Percentiles rank a stretch among this genome's conserved stretches.
phyloP scores from a whole-genome alignment of 2,888 invertebrate genomes.

The Oxystoma pomonae region DNA sequence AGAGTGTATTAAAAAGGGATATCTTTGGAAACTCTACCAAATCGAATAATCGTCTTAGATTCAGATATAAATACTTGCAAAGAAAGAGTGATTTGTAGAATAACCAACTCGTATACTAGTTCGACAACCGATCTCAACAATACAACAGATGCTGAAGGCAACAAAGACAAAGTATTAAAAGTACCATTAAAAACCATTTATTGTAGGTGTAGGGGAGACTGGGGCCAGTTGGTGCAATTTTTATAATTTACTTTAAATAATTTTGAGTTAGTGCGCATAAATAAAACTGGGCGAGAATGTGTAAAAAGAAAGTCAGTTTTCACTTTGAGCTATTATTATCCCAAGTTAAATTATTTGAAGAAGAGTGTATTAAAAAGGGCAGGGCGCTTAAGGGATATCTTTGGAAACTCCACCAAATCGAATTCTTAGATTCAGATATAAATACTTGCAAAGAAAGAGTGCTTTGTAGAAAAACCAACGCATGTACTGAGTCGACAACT shows the following conservation, averaged over 20 bases:
- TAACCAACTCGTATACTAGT: conserved; percentile 40
- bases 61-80: conserved; percentile 43
- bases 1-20: too few relatives aligned
- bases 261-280: conserved; percentile 41
- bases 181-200: too few relatives aligned
- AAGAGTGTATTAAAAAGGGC: conserved; percentile 58
- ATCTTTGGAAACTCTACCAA: conserved; percentile 58
- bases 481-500: conserved; percentile 35
- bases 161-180: too few relatives aligned
- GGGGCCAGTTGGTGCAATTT: too few relatives aligned
- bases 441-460: conserved; percentile 42
- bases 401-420: conserved; percentile 59
- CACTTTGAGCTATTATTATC: conserved; percentile 42
- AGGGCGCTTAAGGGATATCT: conserved; percentile 62
- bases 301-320: conserved; percentile 40
- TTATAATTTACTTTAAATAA: too few relatives aligned
- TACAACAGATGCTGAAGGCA: too few relatives aligned
- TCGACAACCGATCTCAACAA: conserved; percentile 11
- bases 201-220: too few relatives aligned
- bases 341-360: conserved; percentile 46
- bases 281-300: conserved; percentile 40
- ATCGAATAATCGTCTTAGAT: conserved; percentile 47
- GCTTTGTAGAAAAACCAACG: conserved; percentile 34
- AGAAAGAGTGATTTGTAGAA: conserved; percentile 37
- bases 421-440: conserved; percentile 43